Percentiles rank a stretch among this genome's conserved stretches.
Conservation (phyloP, 2,113 vertebrate genomes). For the Acrocephalus kingi region DNA sequence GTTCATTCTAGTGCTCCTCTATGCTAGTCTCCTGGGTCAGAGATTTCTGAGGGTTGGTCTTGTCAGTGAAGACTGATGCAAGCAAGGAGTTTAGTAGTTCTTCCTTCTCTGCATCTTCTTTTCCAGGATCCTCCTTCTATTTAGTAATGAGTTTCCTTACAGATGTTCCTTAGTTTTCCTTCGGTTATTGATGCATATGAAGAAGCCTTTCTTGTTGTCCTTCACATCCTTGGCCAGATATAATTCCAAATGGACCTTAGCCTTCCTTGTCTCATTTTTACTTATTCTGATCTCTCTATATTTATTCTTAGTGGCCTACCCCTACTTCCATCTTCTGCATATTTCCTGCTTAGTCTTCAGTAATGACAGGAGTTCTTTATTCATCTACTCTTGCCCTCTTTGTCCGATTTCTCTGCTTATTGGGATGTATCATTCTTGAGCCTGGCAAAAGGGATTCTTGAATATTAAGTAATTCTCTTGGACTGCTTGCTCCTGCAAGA, state of each 20-base stretch:
- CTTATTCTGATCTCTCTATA: neutral
- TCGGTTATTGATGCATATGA: neutral
- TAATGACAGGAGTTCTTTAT: neutral
- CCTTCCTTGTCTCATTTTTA: neutral
- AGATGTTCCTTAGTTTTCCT: neutral
- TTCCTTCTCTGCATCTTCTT: neutral
- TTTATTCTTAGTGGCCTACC: neutral
- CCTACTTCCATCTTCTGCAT: neutral
- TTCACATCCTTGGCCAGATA: neutral
- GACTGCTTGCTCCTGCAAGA: neutral
- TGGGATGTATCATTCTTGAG: neutral
- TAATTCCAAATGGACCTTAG: neutral
- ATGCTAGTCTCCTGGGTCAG: neutral
- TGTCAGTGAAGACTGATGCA: neutral
- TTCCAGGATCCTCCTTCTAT: neutral
- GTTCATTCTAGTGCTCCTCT: neutral
- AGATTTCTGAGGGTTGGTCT: neutral
- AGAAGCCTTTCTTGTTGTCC: neutral
- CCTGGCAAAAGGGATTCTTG: neutral
- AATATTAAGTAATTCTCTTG: neutral
- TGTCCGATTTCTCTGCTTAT: fast-evolving
- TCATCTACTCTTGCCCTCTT: neutral
- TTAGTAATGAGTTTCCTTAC: neutral
- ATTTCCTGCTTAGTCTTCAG: neutral
- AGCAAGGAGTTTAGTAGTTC: neutral